phyloP scores from a whole-genome alignment of 2,888 invertebrate species.

The Himalopsyche anomala region DNA sequence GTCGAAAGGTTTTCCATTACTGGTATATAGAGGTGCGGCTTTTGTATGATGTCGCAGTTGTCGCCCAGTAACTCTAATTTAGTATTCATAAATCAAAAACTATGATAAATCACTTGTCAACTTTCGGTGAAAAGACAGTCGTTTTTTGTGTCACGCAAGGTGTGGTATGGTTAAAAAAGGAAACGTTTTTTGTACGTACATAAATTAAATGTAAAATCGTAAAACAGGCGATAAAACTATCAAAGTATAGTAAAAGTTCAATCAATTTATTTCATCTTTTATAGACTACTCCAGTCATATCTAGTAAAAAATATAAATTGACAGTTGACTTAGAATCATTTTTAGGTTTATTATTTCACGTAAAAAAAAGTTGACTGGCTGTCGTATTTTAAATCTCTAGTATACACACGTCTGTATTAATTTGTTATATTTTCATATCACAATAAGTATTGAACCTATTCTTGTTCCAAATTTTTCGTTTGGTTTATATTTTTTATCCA shows the following conservation, averaged over 20 bases:
- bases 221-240: background rate
- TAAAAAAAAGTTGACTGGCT: too few relatives aligned
- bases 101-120: slow-evolving; percentile 30
- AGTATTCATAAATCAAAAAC: slow-evolving; percentile 22
- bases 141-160: background rate
- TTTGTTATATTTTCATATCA: too few relatives aligned
- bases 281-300: too few relatives aligned
- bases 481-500: too few relatives aligned
- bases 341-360: too few relatives aligned
- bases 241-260: background rate
- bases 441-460: too few relatives aligned
- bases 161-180: background rate
- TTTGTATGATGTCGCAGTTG: background rate
- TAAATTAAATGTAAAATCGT: background rate
- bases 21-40: background rate
- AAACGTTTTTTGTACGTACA: background rate
- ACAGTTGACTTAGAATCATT: too few relatives aligned
- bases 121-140: slow-evolving; percentile 30
- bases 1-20: slow-evolving; percentile 25
- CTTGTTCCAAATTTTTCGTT: too few relatives aligned
- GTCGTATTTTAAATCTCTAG: too few relatives aligned
- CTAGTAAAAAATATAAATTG: too few relatives aligned
- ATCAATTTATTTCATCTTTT: background rate
- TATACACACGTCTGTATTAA: too few relatives aligned
- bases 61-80: slow-evolving; percentile 6